Percentiles rank a stretch among this genome's conserved stretches.
phyloP scores from a whole-genome alignment of 2,113 vertebrate genomes.

The Myrmecobius fasciatus region DNA sequence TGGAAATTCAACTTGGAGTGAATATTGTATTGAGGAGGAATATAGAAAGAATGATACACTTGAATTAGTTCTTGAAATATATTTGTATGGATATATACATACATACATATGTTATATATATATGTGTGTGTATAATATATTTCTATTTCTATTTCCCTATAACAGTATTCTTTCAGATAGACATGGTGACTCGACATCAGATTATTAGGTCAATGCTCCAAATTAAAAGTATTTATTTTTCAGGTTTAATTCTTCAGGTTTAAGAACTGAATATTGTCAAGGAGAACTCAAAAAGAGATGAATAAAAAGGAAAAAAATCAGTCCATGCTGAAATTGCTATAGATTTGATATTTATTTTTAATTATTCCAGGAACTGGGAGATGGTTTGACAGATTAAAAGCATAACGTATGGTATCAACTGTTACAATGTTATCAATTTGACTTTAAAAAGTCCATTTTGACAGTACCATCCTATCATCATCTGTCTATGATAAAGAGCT shows the following conservation, averaged over 20 bases:
- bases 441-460: constrained; percentile 51
- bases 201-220: not conserved
- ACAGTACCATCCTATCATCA: constrained; percentile 29
- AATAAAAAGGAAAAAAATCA: constrained; percentile 17
- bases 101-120: too few species aligned
- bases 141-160: not conserved
- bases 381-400: constrained; percentile 62
- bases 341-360: constrained; percentile 66
- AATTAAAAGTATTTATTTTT: constrained; percentile 43
- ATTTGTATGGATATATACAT: too few species aligned
- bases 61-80: not conserved
- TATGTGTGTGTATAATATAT: too few species aligned
- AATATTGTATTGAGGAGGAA: not conserved
- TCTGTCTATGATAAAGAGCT: constrained; percentile 33
- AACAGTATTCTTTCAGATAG: not conserved
- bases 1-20: not conserved
- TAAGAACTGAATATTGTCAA: constrained; percentile 36
- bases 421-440: constrained; percentile 47
- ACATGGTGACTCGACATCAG: not conserved
- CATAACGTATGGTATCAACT: constrained; percentile 51
- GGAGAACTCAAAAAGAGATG: constrained; percentile 22
- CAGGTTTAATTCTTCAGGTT: constrained; percentile 37
- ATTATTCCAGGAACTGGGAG: constrained; percentile 59
- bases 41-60: not conserved
- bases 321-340: constrained; percentile 42